These are phyloP conservation scores for Hydrozoanthus gracilis DNA, from an alignment of 92 coral and sea anemone genomes.

Conservation along the genomic window DNA sequence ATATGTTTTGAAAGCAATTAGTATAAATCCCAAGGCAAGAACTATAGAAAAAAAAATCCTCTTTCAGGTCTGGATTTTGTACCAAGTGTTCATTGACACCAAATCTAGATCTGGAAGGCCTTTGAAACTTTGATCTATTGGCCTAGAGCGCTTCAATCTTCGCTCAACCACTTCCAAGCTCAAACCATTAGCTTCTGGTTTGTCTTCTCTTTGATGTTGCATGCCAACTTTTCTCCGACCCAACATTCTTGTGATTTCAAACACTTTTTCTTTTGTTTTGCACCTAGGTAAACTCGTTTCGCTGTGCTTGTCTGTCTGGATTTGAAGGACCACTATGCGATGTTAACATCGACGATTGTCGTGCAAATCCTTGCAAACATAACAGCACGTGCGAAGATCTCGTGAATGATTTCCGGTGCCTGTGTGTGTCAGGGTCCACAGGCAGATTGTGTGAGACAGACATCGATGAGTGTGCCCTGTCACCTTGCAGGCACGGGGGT, in stretches of 20 bases:
- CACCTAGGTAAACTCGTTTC: constrained; percentile 76
- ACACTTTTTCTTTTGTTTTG: background rate
- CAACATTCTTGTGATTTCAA: background rate
- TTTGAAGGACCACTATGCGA: constrained; percentile 79
- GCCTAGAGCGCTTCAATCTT: too few species aligned
- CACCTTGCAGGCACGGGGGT: constrained; percentile 79
- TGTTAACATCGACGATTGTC: constrained; percentile 80
- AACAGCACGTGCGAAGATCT: constrained; percentile 77
- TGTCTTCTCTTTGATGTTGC: too few species aligned
- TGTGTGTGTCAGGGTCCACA: constrained; percentile 69
- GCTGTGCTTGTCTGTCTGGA: constrained; percentile 73
- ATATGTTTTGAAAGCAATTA: too few species aligned
- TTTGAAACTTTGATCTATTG: too few species aligned
- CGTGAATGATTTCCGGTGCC: constrained; percentile 68
- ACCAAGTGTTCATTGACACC: too few species aligned
- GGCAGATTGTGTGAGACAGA: constrained; percentile 72
- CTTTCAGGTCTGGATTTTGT: too few species aligned
- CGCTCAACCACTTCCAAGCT: too few species aligned
- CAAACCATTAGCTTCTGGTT: too few species aligned
- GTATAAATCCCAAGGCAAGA: too few species aligned
- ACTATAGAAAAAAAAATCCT: too few species aligned
- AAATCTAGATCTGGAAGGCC: too few species aligned
- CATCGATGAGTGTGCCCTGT: constrained; percentile 71
- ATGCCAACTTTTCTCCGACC: background rate
- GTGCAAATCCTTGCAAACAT: constrained; percentile 76